phyloP scores from a whole-genome alignment of 2,888 invertebrate species.

The Polia nebulosa region DNA sequence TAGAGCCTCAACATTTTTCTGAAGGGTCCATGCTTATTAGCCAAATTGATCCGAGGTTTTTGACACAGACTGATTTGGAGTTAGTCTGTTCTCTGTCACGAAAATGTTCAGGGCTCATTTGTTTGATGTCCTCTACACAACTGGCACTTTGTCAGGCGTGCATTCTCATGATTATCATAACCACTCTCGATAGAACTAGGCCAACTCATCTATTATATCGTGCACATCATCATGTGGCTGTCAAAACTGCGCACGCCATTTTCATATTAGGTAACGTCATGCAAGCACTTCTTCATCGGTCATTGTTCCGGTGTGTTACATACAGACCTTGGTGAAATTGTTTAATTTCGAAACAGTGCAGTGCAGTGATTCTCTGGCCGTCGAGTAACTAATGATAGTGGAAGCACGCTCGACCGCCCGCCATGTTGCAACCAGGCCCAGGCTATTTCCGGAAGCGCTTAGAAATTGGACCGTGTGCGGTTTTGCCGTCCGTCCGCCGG shows the following conservation, averaged over 20 bases:
- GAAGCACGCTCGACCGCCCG: constrained; percentile 83
- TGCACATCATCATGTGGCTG: constrained; percentile 62
- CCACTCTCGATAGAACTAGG: constrained; percentile 55
- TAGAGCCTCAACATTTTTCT: constrained; percentile 17
- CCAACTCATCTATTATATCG: constrained; percentile 61
- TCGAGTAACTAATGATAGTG: constrained; percentile 78
- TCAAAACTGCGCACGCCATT: constrained; percentile 64
- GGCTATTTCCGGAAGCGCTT: constrained; percentile 81
- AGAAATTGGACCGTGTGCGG: constrained; percentile 74
- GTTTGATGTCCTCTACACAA: constrained; percentile 29
- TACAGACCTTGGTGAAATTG: constrained; percentile 74
- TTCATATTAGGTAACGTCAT: constrained; percentile 63
- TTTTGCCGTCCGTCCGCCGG: constrained; percentile 61
- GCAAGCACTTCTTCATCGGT: constrained; percentile 50
- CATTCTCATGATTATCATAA: constrained; percentile 62
- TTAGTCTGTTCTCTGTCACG: constrained; percentile 4
- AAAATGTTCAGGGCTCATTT: constrained; percentile 30
- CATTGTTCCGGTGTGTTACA: constrained; percentile 59
- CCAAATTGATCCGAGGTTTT: background rate
- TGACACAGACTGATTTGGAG: background rate
- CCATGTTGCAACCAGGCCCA: constrained; percentile 74
- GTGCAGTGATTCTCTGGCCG: constrained; percentile 68
- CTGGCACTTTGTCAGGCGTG: constrained; percentile 36
- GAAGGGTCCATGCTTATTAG: background rate
- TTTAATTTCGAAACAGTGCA: constrained; percentile 75